Evolutionary conservation across 2,888 invertebrate species (phyloP), one percentile per base, ranked within the genome.

Genomic region (Trachelus troglodyta): DNA sequence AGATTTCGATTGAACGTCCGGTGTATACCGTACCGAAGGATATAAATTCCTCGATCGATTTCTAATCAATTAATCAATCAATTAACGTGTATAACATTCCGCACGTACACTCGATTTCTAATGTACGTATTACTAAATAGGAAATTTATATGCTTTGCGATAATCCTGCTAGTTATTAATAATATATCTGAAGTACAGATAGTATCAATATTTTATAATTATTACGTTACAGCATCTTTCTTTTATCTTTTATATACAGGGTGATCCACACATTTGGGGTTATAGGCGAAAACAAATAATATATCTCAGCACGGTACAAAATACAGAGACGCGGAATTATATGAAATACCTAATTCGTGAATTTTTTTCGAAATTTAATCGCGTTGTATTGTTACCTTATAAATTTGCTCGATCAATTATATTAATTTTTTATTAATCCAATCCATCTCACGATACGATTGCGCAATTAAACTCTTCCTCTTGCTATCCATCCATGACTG

Each of bases 181-280:
- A 68, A 76, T 77, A 79, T 77, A 76, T 33, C 76, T 77, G 77
- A 40, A 78, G 78, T 78, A 78, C 77, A 77, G 79, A 77, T 76
- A 77, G 71, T 81, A 77, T 75, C 79, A 79, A 78, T 82, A 81
- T 12, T 69, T 80, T 76, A 81, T 82, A 82, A 82, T 82, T 81
- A 82, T 56, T 56, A 56, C 56, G 56, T 56, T 23, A 56, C 56
- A 56, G 56, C 56, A 23, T 56, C 56, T 9, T 56, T 9, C 23
- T 9, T 23, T 56, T 56, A 56, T 56, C 56, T 23, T 56, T 56
- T 23, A 56, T 56, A 56, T 56, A 56, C 56, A 56, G 56, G 56
- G 23, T 23, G 56, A 56, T 56, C 56, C 56, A 56, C 56, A 23
- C 56, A 56, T 56, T 56, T 56, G 56, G 56, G 56, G 56, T 56